Evolutionary conservation across 92 coral and sea anemone species (phyloP).

Genomic region (Epizoanthus scotinus): DNA sequence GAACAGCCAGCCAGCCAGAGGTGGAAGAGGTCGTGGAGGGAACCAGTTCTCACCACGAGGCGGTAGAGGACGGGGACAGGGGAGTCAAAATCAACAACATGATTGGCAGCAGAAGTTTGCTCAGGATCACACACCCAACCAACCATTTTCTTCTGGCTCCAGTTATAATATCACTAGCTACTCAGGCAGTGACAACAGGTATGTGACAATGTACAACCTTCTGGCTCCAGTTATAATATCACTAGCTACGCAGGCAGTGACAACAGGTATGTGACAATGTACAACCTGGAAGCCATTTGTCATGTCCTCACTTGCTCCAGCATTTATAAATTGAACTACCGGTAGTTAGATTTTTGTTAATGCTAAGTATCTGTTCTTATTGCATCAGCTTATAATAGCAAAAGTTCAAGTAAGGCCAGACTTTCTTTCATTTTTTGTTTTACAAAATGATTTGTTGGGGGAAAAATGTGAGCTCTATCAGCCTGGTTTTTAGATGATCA

Average conservation of each 20-base stretch:
- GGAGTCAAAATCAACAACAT: conserved; percentile 27
- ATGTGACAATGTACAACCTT: too few relatives aligned
- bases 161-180: conserved; percentile 9
- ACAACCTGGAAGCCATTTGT: too few relatives aligned
- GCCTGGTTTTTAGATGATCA: background rate
- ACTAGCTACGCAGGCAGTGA: background rate
- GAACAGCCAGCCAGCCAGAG: conserved; percentile 33
- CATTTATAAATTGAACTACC: too few relatives aligned
- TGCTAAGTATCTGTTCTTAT: too few relatives aligned
- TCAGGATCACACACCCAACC: conserved; percentile 28
- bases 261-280: too few relatives aligned
- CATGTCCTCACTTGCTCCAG: too few relatives aligned
- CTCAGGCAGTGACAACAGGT: background rate
- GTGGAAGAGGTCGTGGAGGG: conserved; percentile 49
- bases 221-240: conserved; percentile 8
- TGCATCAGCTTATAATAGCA: too few relatives aligned
- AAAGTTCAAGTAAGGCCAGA: too few relatives aligned
- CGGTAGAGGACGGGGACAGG: conserved; percentile 47
- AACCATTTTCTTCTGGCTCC: background rate
- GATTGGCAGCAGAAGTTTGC: conserved; percentile 44
- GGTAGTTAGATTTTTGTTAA: too few relatives aligned
- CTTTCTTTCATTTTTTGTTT: too few relatives aligned
- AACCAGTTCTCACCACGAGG: conserved; percentile 48
- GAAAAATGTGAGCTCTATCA: too few relatives aligned
- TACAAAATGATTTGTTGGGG: too few relatives aligned